phyloP scores from a whole-genome alignment of 2,797 vertebrate species.

The Streptopelia turtur region DNA sequence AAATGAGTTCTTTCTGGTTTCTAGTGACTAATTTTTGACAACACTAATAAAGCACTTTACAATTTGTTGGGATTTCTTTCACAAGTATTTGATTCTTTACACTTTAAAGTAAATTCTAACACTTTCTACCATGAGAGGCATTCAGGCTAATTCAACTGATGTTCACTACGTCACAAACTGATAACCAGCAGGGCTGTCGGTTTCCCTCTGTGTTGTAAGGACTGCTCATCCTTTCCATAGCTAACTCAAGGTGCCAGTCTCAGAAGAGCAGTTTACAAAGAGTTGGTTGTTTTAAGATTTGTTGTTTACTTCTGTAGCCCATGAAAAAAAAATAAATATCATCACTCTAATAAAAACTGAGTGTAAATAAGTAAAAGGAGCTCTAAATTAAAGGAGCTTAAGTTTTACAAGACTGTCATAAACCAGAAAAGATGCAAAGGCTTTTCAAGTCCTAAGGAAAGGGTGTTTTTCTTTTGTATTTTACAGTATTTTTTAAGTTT shows the following conservation, averaged over 20 bases:
- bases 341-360: constrained; percentile 66
- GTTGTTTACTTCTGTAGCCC: constrained; percentile 41
- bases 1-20: constrained; percentile 2
- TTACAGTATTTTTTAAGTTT: constrained; percentile 57
- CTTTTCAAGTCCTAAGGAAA: constrained; percentile 24
- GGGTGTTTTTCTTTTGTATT: constrained; percentile 39
- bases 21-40: constrained; percentile 15
- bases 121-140: not conserved
- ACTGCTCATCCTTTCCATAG: not conserved
- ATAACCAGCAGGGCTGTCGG: not conserved
- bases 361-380: constrained; percentile 69
- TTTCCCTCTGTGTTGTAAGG: not conserved
- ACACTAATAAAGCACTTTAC: not conserved
- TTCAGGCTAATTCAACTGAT: not conserved
- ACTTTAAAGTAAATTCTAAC: not conserved
- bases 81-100: not conserved
- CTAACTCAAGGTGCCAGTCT: not conserved
- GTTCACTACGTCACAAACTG: not conserved
- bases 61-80: not conserved
- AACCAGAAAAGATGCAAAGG: constrained; percentile 52
- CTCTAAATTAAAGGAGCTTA: constrained; percentile 69
- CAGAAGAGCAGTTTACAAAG: constrained; percentile 20
- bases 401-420: constrained; percentile 59
- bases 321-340: constrained; percentile 36
- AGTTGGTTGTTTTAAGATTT: constrained; percentile 10